These are phyloP conservation scores for Chelon auratus DNA, from an alignment of 2,797 vertebrate genomes.

Conservation along the genomic window DNA sequence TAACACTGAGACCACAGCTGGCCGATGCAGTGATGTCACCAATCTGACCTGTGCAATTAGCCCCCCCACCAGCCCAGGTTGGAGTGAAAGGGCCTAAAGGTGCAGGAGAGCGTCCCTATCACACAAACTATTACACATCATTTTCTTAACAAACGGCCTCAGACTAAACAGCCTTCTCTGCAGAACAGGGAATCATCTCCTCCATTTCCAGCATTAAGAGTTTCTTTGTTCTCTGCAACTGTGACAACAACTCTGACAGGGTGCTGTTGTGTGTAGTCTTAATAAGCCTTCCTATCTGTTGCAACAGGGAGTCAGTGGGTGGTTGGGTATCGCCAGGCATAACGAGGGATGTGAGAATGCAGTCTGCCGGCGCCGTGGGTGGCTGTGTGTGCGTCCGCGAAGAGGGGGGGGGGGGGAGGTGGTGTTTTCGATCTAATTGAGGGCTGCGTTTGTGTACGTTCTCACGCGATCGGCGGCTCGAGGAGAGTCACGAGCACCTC, in stretches of 20 bases:
- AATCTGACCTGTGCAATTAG: constrained; percentile 71
- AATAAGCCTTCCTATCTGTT: constrained; percentile 64
- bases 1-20: constrained; percentile 67
- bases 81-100: constrained; percentile 4
- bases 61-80: background rate
- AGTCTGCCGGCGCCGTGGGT: constrained; percentile 32
- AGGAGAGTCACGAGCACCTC: constrained; percentile 37
- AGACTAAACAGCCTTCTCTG: constrained; percentile 9
- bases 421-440: constrained; percentile 43
- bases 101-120: background rate
- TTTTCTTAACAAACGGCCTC: constrained; percentile 7
- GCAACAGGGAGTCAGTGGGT: constrained; percentile 58
- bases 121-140: constrained; percentile 12
- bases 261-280: constrained; percentile 43
- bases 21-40: constrained; percentile 57
- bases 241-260: constrained; percentile 46
- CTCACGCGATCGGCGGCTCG: constrained; percentile 15
- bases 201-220: background rate
- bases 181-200: constrained; percentile 12
- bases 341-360: constrained; percentile 59
- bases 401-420: constrained; percentile 12
- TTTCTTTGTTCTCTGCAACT: constrained; percentile 44
- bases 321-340: constrained; percentile 52
- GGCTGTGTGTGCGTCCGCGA: constrained; percentile 12
- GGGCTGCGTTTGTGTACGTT: constrained; percentile 7